Conservation (phyloP, 2,797 vertebrate species). For the Agapornis canus region DNA sequence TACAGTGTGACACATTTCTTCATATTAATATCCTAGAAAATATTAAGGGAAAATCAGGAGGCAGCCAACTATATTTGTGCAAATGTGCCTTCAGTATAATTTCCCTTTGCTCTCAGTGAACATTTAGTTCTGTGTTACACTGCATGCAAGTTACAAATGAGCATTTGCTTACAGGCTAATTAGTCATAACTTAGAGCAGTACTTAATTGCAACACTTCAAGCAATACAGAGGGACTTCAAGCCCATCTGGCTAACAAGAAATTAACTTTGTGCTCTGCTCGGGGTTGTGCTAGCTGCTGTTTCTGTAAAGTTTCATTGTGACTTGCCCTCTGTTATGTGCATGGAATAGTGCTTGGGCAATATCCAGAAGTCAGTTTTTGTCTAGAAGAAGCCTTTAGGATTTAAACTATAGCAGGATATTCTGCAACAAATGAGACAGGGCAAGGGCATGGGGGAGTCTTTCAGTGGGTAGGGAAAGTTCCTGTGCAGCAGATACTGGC, state of each 20-base stretch:
- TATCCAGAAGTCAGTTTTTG: background rate
- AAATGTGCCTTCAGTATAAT: background rate
- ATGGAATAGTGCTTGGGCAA: background rate
- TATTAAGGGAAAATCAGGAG: background rate
- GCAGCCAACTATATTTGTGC: constrained; percentile 26
- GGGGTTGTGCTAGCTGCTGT: background rate
- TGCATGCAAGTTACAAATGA: constrained; percentile 20
- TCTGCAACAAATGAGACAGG: background rate
- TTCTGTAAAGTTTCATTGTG: background rate
- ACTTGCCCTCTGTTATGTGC: background rate
- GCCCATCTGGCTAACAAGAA: background rate
- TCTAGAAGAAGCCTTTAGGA: background rate
- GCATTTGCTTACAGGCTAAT: constrained; percentile 49
- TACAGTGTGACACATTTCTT: background rate
- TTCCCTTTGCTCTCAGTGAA: constrained; percentile 22
- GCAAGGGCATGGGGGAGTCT: background rate
- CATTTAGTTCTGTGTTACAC: background rate
- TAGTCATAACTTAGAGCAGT: constrained; percentile 31
- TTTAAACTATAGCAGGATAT: background rate
- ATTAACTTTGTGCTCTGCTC: background rate
- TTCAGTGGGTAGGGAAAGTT: background rate
- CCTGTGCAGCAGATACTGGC: background rate
- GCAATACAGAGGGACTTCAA: background rate
- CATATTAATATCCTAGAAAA: background rate
- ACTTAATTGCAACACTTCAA: constrained; percentile 23